Conservation (phyloP, 2,797 vertebrate species). For the Mastacembelus armatus region DNA sequence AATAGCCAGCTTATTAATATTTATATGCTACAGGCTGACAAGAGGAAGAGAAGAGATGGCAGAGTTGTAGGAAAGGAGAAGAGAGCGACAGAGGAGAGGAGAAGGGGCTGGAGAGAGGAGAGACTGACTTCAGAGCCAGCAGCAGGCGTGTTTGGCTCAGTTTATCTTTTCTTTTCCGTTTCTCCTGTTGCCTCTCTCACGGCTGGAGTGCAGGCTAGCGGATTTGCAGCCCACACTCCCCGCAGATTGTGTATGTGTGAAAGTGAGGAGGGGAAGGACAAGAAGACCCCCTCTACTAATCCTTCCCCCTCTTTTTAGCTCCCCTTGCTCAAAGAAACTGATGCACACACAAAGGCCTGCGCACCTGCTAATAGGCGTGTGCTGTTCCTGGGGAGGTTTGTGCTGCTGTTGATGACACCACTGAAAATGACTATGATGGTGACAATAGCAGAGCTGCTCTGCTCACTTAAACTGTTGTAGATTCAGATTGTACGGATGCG, state of each 20-base stretch:
- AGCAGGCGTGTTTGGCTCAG: slow-evolving; percentile 63
- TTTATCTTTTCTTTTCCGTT: slow-evolving; percentile 66
- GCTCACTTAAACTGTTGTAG: background rate
- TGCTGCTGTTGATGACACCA: slow-evolving; percentile 23
- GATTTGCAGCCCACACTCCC: slow-evolving; percentile 65
- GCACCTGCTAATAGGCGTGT: slow-evolving; percentile 15
- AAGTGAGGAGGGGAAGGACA: slow-evolving; percentile 42
- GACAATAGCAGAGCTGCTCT: slow-evolving; percentile 27
- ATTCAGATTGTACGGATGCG: no score
- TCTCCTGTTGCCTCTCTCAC: slow-evolving; percentile 63
- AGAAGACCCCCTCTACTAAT: slow-evolving; percentile 50
- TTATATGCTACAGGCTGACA: slow-evolving; percentile 66
- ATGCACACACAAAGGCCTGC: slow-evolving; percentile 38
- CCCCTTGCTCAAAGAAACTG: slow-evolving; percentile 26
- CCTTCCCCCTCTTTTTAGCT: slow-evolving; percentile 8
- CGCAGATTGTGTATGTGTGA: slow-evolving; percentile 48
- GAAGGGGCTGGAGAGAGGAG: slow-evolving; percentile 34
- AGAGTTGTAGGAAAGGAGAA: slow-evolving; percentile 52
- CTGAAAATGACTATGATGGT: slow-evolving; percentile 14
- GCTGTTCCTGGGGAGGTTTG: slow-evolving; percentile 18
- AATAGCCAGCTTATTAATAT: slow-evolving; percentile 80
- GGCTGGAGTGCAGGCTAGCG: slow-evolving; percentile 59
- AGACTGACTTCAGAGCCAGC: slow-evolving; percentile 66
- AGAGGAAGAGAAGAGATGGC: slow-evolving; percentile 40
- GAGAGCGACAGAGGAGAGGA: slow-evolving; percentile 37